A percentile compares a stretch with the other conserved stretches of the same genome.
phyloP scores from a whole-genome alignment of 2,888 invertebrate genomes.

The Stegana nigrithorax region DNA sequence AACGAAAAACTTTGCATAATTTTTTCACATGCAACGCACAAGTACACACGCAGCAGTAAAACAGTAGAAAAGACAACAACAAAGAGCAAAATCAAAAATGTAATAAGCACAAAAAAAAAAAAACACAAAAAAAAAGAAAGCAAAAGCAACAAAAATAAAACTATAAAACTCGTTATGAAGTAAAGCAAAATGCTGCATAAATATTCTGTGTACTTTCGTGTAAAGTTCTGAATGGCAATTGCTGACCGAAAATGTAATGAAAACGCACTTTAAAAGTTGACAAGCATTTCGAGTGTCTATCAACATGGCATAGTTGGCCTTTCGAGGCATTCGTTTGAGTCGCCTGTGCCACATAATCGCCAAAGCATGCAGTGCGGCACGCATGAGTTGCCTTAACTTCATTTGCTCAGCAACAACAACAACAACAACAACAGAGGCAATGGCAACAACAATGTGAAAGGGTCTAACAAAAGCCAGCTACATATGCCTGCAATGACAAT shows the following conservation, averaged over 20 bases:
- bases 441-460: neutral
- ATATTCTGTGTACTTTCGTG: too few species aligned
- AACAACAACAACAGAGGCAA: neutral
- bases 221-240: neutral
- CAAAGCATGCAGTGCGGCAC: neutral
- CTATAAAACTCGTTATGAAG: too few species aligned
- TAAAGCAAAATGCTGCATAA: neutral
- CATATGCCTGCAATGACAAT: neutral
- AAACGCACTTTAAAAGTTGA: neutral
- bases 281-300: neutral
- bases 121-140: neutral
- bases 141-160: too few species aligned
- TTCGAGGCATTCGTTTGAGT: neutral
- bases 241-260: neutral
- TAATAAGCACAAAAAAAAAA: neutral
- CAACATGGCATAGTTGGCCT: too few species aligned
- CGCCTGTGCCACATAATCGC: neutral
- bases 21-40: neutral
- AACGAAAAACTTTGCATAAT: constrained; percentile 48
- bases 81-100: neutral
- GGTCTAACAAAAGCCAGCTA: too few species aligned
- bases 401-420: too few species aligned
- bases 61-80: neutral
- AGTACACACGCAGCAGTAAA: too few species aligned
- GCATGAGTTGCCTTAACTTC: neutral